Evolutionary conservation across 2,113 vertebrate genomes (phyloP).

Genomic region (Eonycteris spelaea): DNA sequence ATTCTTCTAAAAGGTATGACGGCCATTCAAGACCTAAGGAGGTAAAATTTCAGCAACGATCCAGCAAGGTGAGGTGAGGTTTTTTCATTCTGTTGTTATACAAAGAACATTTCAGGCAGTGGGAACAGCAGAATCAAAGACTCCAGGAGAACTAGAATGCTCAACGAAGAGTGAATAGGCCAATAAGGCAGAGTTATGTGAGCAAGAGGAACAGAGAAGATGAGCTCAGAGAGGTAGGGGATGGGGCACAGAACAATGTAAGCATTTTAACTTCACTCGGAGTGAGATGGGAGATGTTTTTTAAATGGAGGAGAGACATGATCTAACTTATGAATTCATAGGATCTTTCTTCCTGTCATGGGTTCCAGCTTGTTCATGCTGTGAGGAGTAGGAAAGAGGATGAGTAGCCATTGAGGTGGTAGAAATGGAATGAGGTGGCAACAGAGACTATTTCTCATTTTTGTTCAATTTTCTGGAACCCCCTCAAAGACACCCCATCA

Average conservation of each 20-base stretch:
- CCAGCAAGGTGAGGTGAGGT: neutral
- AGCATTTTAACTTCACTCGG: neutral
- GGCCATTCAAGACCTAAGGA: neutral
- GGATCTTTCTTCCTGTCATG: neutral
- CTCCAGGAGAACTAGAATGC: neutral
- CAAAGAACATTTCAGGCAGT: neutral
- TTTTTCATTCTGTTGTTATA: neutral
- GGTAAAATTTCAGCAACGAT: neutral
- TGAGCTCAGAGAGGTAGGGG: neutral
- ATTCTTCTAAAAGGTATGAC: neutral
- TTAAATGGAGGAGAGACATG: neutral
- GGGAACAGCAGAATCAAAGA: neutral
- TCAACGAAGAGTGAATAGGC: neutral
- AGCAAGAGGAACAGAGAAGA: neutral
- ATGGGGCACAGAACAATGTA: too few species aligned
- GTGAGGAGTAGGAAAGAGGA: neutral
- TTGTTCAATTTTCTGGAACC: conserved; percentile 23
- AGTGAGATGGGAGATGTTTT: neutral
- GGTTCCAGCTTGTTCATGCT: neutral
- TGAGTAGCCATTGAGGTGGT: neutral
- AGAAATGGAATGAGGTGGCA: neutral
- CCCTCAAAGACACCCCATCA: neutral
- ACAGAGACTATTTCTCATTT: neutral
- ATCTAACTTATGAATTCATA: neutral
- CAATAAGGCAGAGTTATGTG: neutral